Percentiles rank a stretch among this genome's conserved stretches.
Conservation (phyloP, 2,888 invertebrate species). For the Meteorus cinctellus region DNA sequence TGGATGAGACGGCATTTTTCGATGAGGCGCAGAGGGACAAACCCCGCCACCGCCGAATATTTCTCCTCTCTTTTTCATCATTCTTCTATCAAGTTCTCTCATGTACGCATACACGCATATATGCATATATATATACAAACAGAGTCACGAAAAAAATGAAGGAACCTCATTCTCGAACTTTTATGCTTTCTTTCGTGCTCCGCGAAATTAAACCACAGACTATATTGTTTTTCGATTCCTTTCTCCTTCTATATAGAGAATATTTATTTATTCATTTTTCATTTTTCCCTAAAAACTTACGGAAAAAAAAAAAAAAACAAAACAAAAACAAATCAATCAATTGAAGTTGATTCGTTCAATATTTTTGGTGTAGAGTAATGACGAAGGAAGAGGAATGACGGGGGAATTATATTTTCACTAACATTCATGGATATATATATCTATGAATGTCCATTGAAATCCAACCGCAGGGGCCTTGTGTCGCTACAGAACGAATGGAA, state of each 20-base stretch:
- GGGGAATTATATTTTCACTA: not conserved
- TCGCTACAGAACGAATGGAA: conserved; percentile 57
- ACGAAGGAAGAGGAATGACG: not conserved
- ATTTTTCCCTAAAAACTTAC: not conserved
- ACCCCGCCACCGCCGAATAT: conserved; percentile 23
- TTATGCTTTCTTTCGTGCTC: conserved; percentile 21
- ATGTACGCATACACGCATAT: not conserved
- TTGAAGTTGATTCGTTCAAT: conserved; percentile 27
- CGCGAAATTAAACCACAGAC: not conserved
- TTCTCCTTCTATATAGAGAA: not conserved
- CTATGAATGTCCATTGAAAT: conserved; percentile 43
- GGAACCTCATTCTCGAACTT: conserved; percentile 31
- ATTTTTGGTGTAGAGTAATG: not conserved
- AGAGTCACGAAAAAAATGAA: conserved; percentile 28
- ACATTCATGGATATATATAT: conserved; percentile 24
- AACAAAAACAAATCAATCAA: conserved; percentile 11
- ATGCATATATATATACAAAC: not conserved
- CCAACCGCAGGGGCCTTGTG: conserved; percentile 51
- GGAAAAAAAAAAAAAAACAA: conserved; percentile 23
- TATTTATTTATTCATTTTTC: no score
- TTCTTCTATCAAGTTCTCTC: conserved; percentile 27
- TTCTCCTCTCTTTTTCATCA: conserved; percentile 31
- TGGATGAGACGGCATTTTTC: conserved; percentile 46
- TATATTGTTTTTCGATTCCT: conserved; percentile 9
- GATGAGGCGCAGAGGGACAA: conserved; percentile 10